phyloP scores from a whole-genome alignment of 2,888 invertebrate genomes.

The Caenorhabditis panamensis region DNA sequence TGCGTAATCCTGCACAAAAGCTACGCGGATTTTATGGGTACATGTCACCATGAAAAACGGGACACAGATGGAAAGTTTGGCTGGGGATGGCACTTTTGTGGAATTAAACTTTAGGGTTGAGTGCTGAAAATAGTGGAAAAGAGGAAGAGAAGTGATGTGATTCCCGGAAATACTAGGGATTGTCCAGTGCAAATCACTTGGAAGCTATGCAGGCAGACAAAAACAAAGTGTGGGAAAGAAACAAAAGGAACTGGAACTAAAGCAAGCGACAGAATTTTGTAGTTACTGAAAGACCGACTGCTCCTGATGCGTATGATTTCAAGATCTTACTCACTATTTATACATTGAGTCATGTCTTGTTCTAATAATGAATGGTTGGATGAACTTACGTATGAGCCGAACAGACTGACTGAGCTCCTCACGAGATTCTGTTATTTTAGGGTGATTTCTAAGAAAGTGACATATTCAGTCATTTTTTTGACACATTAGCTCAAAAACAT shows the following conservation, averaged over 20 bases:
- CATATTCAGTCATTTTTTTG: neutral
- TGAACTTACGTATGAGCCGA: slow-evolving; percentile 5
- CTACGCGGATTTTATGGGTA: slow-evolving; percentile 4
- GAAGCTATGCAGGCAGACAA: neutral
- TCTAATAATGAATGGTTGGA: neutral
- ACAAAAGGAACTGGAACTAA: neutral
- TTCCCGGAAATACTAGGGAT: neutral
- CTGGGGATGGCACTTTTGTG: neutral
- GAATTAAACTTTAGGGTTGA: neutral
- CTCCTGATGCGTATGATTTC: no score
- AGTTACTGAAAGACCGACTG: no score
- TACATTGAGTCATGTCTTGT: no score
- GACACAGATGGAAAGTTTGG: slow-evolving; percentile 5
- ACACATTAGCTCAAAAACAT: slow-evolving; percentile 35
- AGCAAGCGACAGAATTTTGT: neutral
- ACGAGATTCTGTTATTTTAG: neutral
- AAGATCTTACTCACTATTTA: no score
- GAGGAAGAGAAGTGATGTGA: neutral
- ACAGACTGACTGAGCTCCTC: no score
- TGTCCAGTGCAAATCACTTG: slow-evolving; percentile 7
- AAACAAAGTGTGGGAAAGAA: slow-evolving; percentile 15
- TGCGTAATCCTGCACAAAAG: slow-evolving; percentile 5
- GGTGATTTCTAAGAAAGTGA: slow-evolving; percentile 32
- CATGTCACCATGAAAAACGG: neutral
- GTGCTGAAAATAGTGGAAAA: neutral